A percentile compares a stretch with the other conserved stretches of the same genome.
These are phyloP conservation scores for Drosophila triauraria DNA, from an alignment of 1,140 invertebrate genomes.

Conservation along the genomic window DNA sequence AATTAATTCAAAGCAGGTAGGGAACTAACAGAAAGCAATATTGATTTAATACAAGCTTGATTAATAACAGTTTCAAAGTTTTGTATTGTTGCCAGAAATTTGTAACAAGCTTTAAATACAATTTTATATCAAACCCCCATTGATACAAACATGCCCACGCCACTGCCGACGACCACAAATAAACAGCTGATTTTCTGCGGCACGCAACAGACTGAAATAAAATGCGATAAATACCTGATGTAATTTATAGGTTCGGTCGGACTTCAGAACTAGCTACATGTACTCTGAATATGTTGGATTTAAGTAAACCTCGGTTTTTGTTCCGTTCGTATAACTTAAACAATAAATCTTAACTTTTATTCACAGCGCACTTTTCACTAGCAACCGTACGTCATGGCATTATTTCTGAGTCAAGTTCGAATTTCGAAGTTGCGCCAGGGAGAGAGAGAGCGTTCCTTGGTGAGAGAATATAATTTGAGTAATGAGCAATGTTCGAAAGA, in stretches of 20 bases:
- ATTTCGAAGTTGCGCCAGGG: slow-evolving; percentile 41
- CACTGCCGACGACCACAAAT: slow-evolving; percentile 1
- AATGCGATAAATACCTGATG: neutral
- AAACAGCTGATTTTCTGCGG: slow-evolving; percentile 48
- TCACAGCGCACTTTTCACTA: slow-evolving; percentile 79
- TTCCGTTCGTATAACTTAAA: neutral
- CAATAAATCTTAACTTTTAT: neutral
- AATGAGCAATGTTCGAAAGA: slow-evolving; percentile 2
- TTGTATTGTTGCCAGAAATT: too few relatives aligned
- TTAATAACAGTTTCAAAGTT: too few relatives aligned
- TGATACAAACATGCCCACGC: neutral
- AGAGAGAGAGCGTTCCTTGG: neutral
- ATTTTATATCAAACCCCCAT: neutral
- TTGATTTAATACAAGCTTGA: neutral
- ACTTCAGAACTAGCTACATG: neutral
- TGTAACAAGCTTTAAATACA: too few relatives aligned
- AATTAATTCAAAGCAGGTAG: neutral
- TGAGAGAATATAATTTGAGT: slow-evolving; percentile 6
- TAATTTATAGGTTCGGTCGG: too few relatives aligned
- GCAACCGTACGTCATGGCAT: slow-evolving; percentile 44
- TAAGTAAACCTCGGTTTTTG: neutral
- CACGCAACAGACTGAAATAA: neutral
- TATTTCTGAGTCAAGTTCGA: slow-evolving; percentile 43
- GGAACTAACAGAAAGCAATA: too few relatives aligned
- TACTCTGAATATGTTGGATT: neutral